A percentile compares a stretch with the other conserved stretches of the same genome.
Conservation (phyloP, 1,140 invertebrate genomes). For the Liolophura sinensis region DNA sequence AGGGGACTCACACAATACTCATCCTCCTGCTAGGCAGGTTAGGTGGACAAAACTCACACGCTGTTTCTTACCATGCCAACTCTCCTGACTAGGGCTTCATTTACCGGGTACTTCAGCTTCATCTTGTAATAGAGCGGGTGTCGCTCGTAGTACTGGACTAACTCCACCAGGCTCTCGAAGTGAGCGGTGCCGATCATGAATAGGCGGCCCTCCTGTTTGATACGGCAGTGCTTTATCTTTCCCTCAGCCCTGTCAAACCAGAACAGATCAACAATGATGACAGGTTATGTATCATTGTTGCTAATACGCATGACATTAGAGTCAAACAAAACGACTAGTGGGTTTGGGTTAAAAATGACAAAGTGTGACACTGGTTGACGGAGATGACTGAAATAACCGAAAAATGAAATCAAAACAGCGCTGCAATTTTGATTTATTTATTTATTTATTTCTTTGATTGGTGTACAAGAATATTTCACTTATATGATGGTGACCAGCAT, state of each 20-base stretch:
- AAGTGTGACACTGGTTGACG: too few relatives aligned
- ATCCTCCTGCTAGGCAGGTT: not conserved
- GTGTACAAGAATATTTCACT: too few relatives aligned
- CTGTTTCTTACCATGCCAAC: conserved; percentile 68
- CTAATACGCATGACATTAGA: too few relatives aligned
- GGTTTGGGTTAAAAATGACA: too few relatives aligned
- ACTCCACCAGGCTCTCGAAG: conserved; percentile 92
- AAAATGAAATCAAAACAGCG: too few relatives aligned
- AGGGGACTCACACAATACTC: too few relatives aligned
- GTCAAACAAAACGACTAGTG: too few relatives aligned
- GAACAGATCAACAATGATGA: not conserved
- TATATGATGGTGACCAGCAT: too few relatives aligned
- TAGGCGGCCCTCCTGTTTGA: conserved; percentile 86
- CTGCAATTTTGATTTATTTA: too few relatives aligned
- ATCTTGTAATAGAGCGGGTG: conserved; percentile 89
- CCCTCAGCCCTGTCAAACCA: conserved; percentile 74
- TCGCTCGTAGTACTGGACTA: conserved; percentile 88
- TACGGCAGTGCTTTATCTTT: conserved; percentile 94
- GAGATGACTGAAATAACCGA: too few relatives aligned
- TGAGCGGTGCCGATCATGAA: conserved; percentile 88
- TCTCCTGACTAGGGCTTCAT: conserved; percentile 71
- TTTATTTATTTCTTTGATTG: too few relatives aligned
- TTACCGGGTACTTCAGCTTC: conserved; percentile 85
- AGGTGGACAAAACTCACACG: not conserved
- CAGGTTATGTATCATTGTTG: too few relatives aligned